phyloP scores from a whole-genome alignment of 2,113 vertebrate genomes.

The Xenus cinereus region DNA sequence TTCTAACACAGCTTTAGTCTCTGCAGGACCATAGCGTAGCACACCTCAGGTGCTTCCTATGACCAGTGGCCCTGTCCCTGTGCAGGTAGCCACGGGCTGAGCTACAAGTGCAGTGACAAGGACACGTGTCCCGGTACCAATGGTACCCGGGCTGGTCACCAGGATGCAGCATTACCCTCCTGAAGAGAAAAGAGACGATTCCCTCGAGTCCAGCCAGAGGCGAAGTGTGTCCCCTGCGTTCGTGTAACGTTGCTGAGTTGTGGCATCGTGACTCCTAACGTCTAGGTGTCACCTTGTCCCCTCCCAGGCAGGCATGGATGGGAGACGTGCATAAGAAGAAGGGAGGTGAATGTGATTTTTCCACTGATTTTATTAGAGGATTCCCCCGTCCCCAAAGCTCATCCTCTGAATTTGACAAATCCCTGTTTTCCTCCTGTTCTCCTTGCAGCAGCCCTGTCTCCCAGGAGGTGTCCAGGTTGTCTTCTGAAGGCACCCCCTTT shows the following conservation, averaged over 20 bases:
- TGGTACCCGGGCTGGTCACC: not conserved
- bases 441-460: not conserved
- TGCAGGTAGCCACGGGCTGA: not conserved
- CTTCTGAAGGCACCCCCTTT: not conserved
- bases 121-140: fast-evolving
- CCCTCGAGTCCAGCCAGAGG: not conserved
- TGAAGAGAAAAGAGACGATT: not conserved
- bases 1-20: not conserved
- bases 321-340: not conserved
- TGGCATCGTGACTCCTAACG: not conserved
- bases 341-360: not conserved
- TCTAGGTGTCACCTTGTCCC: not conserved
- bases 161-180: not conserved
- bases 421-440: not conserved
- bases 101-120: fast-evolving
- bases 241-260: not conserved
- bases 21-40: not conserved
- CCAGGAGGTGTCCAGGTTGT: not conserved
- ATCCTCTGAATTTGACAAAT: not conserved
- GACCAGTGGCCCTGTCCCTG: not conserved
- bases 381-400: not conserved
- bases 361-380: not conserved
- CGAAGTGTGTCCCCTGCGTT: not conserved
- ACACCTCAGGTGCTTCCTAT: not conserved
- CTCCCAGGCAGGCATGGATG: not conserved